Base-by-base conservation (phyloP, 2,797 vertebrate species). In the Lacerta bilineata region DNA sequence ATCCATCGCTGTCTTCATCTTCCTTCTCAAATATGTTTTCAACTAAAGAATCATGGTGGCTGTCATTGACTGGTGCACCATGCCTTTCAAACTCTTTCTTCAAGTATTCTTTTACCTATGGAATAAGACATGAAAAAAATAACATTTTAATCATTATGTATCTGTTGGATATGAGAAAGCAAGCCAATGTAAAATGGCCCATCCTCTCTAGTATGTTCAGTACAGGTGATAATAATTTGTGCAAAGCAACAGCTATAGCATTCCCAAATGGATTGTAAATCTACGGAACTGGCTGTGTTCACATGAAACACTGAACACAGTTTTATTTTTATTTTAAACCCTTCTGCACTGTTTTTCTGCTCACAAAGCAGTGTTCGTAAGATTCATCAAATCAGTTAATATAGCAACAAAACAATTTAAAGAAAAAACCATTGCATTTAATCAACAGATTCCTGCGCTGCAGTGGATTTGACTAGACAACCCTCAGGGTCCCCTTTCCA, bases 11-110 rank as follows among this genome's bases (percentile, higher is more conserved):
- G 92, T 99, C 98, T 95, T 98, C 97, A 91, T 99, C 99, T 97
- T 99, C 99, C 96, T 98, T 99, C 92, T 97, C 95, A 94, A 99
- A 99, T 93, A 99, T 99, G 85, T 99, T 98, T 82, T 98, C 97
- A 87, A 98, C 96, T 97, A 99, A 98, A 93, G 95, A 97, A 92
- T 99, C 98, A 0, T 99, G 98, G 59, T 99, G 98, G 1, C 98
- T 99, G 90, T 99, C 98, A 71, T 99, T 99, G 81, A 98, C 96
- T 86, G 98, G 93, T 46, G 98, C 98, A 85, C 98, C 98, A 23
- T 99, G 98, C 79, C 96, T 98, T 96, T 98, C 97, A 96, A 99
- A 99, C 94, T 99, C 99, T 89, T 98, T 98, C 94, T 96, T 98
- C 94, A 99, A 97, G 95, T 99, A 99, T 55, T 97, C 96, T 96